These are phyloP conservation scores for Etia nguti DNA, from an alignment of 2,113 vertebrate genomes.

Conservation along the genomic window DNA sequence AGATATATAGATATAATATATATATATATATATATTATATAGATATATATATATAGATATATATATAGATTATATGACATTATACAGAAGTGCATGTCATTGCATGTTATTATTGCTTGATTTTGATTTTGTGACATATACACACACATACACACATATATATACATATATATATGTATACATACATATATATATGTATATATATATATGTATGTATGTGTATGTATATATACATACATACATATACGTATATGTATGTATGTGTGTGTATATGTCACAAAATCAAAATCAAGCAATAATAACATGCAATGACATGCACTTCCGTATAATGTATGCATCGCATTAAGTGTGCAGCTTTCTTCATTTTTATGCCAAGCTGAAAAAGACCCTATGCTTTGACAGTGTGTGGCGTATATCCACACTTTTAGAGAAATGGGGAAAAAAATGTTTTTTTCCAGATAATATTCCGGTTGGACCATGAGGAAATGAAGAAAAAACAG, in stretches of 20 bases:
- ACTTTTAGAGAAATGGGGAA: neutral
- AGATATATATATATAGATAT: no score
- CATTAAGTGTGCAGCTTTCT: neutral
- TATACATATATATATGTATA: no score
- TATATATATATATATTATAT: no score
- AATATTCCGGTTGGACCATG: neutral
- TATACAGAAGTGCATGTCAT: neutral
- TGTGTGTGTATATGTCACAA: no score
- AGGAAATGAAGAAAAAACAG: slow-evolving; percentile 1
- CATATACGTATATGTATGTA: no score
- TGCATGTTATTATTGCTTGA: neutral
- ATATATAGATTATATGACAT: neutral
- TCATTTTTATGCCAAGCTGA: neutral
- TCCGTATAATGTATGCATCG: neutral
- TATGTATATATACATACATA: no score
- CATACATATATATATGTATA: no score
- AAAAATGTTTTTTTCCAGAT: neutral
- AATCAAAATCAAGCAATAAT: neutral
- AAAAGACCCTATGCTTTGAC: neutral
- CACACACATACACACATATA: no score
- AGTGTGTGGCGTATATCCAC: neutral
- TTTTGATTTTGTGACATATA: no score
- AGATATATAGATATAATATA: no score
- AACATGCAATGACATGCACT: neutral
- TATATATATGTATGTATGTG: no score